phyloP scores from a whole-genome alignment of 2,888 invertebrate species.

The Tenthredo notha region DNA sequence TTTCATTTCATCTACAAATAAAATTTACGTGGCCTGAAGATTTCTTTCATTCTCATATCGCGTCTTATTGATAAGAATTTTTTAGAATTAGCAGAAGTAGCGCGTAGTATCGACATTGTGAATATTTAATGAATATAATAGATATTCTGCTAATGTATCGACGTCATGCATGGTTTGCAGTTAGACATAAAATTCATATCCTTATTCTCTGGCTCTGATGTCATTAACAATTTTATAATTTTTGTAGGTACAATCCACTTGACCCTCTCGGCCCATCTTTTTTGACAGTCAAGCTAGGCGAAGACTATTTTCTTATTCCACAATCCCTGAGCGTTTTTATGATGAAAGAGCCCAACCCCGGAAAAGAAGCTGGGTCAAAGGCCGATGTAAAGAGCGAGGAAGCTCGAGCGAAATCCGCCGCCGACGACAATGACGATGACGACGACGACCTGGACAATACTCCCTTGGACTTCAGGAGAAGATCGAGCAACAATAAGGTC shows the following conservation, averaged over 20 bases:
- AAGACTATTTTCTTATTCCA: constrained; percentile 73
- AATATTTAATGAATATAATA: constrained; percentile 4
- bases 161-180: constrained; percentile 44
- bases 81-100: background rate
- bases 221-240: constrained; percentile 62
- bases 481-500: constrained; percentile 22
- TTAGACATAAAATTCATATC: constrained; percentile 7
- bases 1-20: background rate
- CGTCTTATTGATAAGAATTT: background rate
- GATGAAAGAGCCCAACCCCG: constrained; percentile 67
- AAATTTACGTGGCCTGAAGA: constrained; percentile 1
- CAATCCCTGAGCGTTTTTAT: constrained; percentile 71
- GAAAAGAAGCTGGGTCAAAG: constrained; percentile 56
- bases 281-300: constrained; percentile 72
- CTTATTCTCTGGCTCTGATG: background rate
- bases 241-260: constrained; percentile 71
- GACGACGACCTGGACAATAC: constrained; percentile 67
- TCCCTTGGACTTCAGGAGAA: constrained; percentile 65
- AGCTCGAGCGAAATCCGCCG: constrained; percentile 50
- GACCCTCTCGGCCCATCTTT: constrained; percentile 70
- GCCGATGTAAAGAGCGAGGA: constrained; percentile 36
- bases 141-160: background rate
- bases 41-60: background rate
- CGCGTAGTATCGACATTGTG: background rate
- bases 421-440: constrained; percentile 61